Evolutionary conservation across 2,797 vertebrate genomes (phyloP), one percentile per base, ranked within the genome.

Genomic region (Gobio occitaniae): DNA sequence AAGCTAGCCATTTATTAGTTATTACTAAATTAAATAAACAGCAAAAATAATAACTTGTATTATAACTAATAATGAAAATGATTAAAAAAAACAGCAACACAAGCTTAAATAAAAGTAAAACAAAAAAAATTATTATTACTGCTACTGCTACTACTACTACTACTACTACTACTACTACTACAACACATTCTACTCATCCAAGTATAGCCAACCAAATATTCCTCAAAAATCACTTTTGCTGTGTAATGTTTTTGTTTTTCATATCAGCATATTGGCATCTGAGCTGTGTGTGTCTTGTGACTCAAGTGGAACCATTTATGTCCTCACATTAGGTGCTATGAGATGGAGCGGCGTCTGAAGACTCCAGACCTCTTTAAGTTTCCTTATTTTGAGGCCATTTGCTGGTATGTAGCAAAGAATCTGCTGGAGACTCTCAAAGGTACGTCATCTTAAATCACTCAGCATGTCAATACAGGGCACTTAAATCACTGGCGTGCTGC

Each of bases 331-430:
- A 99, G 98, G 97, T 98, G 98, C 96, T 99, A 99, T 0, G 98
- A 99, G 94, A 99, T 99, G 98, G 98, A 99, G 91, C 97, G 98
- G 89, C 97, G 98, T 84, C 94, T 99, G 87, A 99, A 99, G 96
- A 99, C 98, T 84, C 98, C 98, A 4, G 98, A 99, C 94, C 97
- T 99, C 93, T 99, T 99, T 92, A 99, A 99, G 95, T 99, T 99
- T 90, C 98, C 98, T 21, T 99, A 99, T 92, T 99, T 99, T 87
- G 98, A 99, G 96, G 98, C 98, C 92, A 99, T 99, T 93, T 99
- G 97, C 95, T 99, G 98, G 98, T 99, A 99, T 92, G 98, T 99
- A 95, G 98, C 97, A 93, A 99, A 98, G 95, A 99, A 97, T 90
- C 96, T 99, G 86, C 94, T 98, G 95, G 98, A 99, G 94, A 98